Base-by-base conservation (phyloP, 2,888 invertebrate genomes). In the Stenurella melanura region DNA sequence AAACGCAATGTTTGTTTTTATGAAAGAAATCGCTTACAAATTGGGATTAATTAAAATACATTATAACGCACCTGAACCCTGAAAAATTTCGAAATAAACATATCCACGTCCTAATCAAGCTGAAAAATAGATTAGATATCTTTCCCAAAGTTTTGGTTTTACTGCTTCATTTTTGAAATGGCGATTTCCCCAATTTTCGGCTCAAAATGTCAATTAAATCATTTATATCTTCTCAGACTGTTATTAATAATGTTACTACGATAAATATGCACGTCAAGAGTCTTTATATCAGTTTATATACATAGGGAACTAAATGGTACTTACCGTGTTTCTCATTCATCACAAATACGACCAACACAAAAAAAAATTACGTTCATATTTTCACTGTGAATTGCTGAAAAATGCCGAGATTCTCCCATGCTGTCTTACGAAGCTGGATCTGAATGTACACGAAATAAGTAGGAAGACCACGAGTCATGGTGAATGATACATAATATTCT, bases 241-340 rank as follows among this genome's bases (percentile, higher is more conserved):
- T 38, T 9, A 42, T 42, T 42, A 12, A 42, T n/a, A 2, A n/a
- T 50, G 6, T 50, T 50, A 50, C n/a, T n/a, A n/a, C n/a, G 0
- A 50, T n/a, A 50, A 50, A 15, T 50, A 50, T n/a, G 7, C n/a
- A 50, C 50, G 50, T n/a, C n/a, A 50, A 50, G n/a, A 50, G 50
- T 50, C n/a, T n/a, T 50, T 50, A n/a, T 50, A 42, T 42, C 42
- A 42, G 50, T 50, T n/a, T n/a, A 50, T n/a, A 50, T 50, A 50
- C 50, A 50, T 7, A 50, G 50, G 50, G 15, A 50, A 50, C 50
- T 50, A 50, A 50, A 50, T 50, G 50, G 50, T 50, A 50, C 50
- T 50, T 50, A 50, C 50, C 50, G n/a, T 50, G 42, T 42, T 42
- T 42, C 2, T 50, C 50, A 50, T 50, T 50, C 50, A 50, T 5